Evolutionary conservation across 2,797 vertebrate species (phyloP).

Genomic region (Paedocypris micromegethes): DNA sequence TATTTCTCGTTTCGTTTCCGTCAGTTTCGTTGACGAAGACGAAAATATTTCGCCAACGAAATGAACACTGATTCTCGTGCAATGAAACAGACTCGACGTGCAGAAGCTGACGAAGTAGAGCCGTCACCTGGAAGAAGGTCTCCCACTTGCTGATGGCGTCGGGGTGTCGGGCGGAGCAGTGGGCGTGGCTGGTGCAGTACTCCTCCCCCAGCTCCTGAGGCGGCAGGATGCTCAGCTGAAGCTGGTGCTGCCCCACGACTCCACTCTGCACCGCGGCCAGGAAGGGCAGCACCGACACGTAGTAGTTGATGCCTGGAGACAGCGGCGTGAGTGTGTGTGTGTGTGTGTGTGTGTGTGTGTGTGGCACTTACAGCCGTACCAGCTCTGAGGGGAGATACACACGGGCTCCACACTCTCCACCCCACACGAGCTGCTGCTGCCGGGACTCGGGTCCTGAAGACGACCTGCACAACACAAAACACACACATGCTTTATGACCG

Average conservation of each 20-base stretch:
- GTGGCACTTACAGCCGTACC: conserved; percentile 83
- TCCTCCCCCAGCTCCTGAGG: conserved; percentile 57
- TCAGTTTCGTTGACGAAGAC: too few relatives aligned
- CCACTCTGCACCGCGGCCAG: conserved; percentile 77
- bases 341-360: too few relatives aligned
- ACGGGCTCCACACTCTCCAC: conserved; percentile 56
- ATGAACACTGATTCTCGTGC: background rate
- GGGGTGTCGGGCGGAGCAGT: conserved; percentile 61
- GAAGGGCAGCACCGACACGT: conserved; percentile 71
- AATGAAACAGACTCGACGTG: background rate
- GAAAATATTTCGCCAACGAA: too few relatives aligned
- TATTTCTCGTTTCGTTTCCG: too few relatives aligned
- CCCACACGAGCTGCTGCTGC: conserved; percentile 61
- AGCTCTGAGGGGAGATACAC: conserved; percentile 76
- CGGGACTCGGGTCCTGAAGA: conserved; percentile 72
- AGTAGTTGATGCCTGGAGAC: conserved; percentile 78
- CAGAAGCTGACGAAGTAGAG: background rate
- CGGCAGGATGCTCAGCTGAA: conserved; percentile 63
- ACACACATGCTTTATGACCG: too few relatives aligned
- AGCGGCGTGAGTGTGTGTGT: too few relatives aligned
- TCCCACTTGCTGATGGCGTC: conserved; percentile 75
- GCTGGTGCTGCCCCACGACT: conserved; percentile 60
- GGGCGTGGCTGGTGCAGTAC: conserved; percentile 68
- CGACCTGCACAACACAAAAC: conserved; percentile 63
- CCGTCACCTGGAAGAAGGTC: conserved; percentile 73